Evolutionary conservation across 2,113 vertebrate species (phyloP), one percentile per base, ranked within the genome.

Genomic region (Protobothrops mucrosquamatus): DNA sequence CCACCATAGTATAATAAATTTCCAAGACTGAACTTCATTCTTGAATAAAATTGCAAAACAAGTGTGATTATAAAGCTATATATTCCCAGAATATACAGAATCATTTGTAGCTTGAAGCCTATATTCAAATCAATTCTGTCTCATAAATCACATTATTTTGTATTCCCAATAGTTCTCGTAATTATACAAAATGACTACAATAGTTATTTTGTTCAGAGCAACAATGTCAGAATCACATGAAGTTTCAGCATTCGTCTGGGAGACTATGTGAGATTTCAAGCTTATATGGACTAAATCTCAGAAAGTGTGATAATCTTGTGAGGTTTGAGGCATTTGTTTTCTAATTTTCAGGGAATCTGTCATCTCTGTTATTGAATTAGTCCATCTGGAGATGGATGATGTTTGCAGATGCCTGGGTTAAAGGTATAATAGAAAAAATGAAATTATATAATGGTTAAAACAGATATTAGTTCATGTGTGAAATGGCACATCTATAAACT

Each of bases 121-220:
- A 88, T 6, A 39, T 91, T 97, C 94, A 94, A 94, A 91, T 94
- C 93, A 93, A 39, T 92, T 89, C 94, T 94, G 95, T 94, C 96
- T 96, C 90, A 91, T 93, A 96, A 52, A 91, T 94, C 92, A 91
- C 95, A 92, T 92, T 89, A 95, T 90, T 81, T 91, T 95, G 9
- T 86, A 95, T 56, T 92, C 92, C 85, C 89, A 23, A 91, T 93
- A 95, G 95, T 94, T 86, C 92, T 87, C 64, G 92, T 6, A 51
- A 48, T 91, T 86, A 92, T 87, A 81, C 92, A 96, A 59, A 64
- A 94, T 96, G 93, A 87, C 91, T 11, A 81, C 3, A 81, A 81
- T 81, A 81, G 74, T 9, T 39, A 20, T 81, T 81, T 81, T 81
- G n/a, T 81, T 81, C 74, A 39, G n/a, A 39, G 18, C 7, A 39